Evolutionary conservation across 2,113 vertebrate genomes (phyloP), one percentile per base, ranked within the genome.

Genomic region (Mormyrus lacerda): DNA sequence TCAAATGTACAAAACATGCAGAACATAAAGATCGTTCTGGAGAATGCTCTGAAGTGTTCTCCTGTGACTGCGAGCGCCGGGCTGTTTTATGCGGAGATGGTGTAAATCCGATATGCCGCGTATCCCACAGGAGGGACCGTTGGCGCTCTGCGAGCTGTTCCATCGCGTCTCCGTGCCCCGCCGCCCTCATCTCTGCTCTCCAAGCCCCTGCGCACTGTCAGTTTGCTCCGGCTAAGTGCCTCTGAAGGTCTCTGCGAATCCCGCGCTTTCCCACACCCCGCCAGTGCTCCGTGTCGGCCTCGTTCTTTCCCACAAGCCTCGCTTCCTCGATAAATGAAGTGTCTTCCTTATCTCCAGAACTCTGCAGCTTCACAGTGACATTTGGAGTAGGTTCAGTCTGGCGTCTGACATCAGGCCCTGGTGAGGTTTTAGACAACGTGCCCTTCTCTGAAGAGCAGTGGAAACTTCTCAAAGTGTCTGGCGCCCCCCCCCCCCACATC

Each of bases 1-100:
- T 79, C 73, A 79, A 79, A 42, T 79, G 73, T 79, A 79, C 73
- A 79, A 42, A 79, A 79, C 73, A 79, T 79, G 73, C 73, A 79
- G 73, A 79, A 79, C 73, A 79, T 79, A 79, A 79, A 79, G 73
- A 79, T 35, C 3, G 73, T 79, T 79, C 35, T 42, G 31, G 73
- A 42, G 73, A 79, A 79, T 79, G 31, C 73, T 79, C 73, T 79
- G 73, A 39, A 42, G 73, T 35, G 73, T 31, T 69, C 61, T 69
- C 61, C 61, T 31, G 61, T 69, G 61, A 69, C 61, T n/a, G 13
- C 15, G 15, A 79, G 73, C 69, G 35, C 17, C 6, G 73, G 73
- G 35, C 73, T 42, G 31, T 42, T 79, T 79, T 39, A 42, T 42
- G 35, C 39, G 73, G 73, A 42, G 73, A 39, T 79, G 73, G 73